phyloP scores from a whole-genome alignment of 37 sponge, comb jelly and placozoan species.

The Cladorhizidae sp. region DNA sequence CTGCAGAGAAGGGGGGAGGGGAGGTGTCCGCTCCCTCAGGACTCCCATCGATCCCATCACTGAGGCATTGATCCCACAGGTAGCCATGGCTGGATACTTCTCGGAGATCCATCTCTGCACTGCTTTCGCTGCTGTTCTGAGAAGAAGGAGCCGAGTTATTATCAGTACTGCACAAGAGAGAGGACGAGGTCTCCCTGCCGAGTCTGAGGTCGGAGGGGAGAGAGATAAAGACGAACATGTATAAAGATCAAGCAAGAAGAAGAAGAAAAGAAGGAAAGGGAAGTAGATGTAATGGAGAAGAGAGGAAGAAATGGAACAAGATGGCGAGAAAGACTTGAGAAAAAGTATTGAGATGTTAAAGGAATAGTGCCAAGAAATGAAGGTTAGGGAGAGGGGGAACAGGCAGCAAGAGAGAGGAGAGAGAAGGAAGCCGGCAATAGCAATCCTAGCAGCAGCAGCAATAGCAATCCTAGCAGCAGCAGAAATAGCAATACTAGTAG shows the following conservation, averaged over 20 bases:
- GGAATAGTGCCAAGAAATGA: not conserved
- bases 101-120: not conserved
- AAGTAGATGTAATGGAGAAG: not conserved
- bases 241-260: too few relatives aligned
- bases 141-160: not conserved
- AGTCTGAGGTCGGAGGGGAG: not conserved
- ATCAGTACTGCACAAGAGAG: not conserved
- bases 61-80: not conserved
- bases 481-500: too few relatives aligned
- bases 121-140: not conserved
- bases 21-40: not conserved
- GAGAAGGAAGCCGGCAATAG: not conserved
- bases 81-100: not conserved
- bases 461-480: not conserved
- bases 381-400: not conserved
- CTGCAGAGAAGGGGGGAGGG: too few relatives aligned
- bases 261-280: not conserved
- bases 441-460: not conserved
- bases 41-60: constrained; percentile 9
- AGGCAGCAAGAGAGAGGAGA: not conserved
- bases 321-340: too few relatives aligned
- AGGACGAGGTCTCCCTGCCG: too few relatives aligned
- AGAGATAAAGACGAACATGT: too few relatives aligned
- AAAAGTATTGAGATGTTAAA: not conserved
- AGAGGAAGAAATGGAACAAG: not conserved